Evolutionary conservation across 2,888 invertebrate species (phyloP).

Genomic region (Sesia apiformis): DNA sequence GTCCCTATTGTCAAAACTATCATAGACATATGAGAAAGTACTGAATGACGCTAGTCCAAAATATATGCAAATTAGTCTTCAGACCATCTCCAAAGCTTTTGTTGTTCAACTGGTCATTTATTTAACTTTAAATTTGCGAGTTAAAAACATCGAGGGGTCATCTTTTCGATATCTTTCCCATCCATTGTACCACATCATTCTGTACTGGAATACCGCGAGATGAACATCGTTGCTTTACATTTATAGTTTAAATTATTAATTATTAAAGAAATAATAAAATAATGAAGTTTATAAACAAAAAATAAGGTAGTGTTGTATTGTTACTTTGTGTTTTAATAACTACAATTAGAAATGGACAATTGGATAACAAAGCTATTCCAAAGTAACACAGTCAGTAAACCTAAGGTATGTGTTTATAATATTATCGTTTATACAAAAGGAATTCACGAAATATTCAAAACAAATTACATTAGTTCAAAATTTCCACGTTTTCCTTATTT

Average conservation of each 20-base stretch:
- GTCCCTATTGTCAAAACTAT: neutral
- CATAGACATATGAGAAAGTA: neutral
- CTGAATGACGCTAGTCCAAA: neutral
- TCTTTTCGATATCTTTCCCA: constrained; percentile 52
- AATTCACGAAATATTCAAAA: too few species aligned
- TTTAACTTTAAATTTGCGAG: constrained; percentile 53
- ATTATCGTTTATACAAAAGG: neutral
- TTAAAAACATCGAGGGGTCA: constrained; percentile 47
- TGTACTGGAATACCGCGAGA: constrained; percentile 43
- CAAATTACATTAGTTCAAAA: too few species aligned
- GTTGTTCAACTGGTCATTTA: constrained; percentile 49
- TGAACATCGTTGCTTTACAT: constrained; percentile 28
- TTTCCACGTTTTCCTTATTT: too few species aligned
- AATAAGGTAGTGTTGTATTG: too few species aligned
- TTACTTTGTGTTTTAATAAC: too few species aligned
- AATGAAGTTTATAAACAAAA: too few species aligned
- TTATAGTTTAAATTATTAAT: neutral
- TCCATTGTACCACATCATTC: constrained; percentile 46
- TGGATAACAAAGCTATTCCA: constrained; percentile 69
- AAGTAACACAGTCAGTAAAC: constrained; percentile 44
- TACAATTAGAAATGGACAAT: constrained; percentile 41
- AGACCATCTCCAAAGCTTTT: constrained; percentile 28
- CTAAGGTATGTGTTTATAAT: constrained; percentile 39
- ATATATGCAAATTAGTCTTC: constrained; percentile 50
- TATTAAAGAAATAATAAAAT: too few species aligned